Evolutionary conservation across 2,888 invertebrate species (phyloP), one percentile per base, ranked within the genome.

Genomic region (Lapara coniferarum): DNA sequence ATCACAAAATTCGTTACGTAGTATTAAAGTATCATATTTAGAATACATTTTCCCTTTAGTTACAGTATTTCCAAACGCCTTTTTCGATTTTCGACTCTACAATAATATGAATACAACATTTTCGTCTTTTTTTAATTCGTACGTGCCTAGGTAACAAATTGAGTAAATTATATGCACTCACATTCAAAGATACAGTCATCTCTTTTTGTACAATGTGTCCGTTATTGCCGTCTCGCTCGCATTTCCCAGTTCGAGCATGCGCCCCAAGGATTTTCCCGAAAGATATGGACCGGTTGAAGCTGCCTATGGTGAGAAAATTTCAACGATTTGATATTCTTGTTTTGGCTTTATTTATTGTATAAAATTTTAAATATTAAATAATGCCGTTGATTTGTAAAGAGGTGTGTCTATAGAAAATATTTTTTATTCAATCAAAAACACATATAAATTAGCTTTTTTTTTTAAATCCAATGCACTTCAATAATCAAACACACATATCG

Each of bases 161-260:
- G 83, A 86, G 82, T 82, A 79, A 83, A 88, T 90, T 88, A 85
- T 86, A 85, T 88, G 88, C 87, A 88, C 81, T 89, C 81, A 80
- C 79, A 55, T 84, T 85, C 77, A 73, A 74, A 73, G 75, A 66
- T 81, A 69, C 72, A 70, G 68, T 73, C 44, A 69, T 89, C 88
- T 81, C 83, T 73, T 70, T 91, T 82, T 69, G 70, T 67, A 77
- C 55, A 78, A 78, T 76, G 77, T 56, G 44, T 49, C 71, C 69
- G 69, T 70, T 83, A 71, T 78, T 72, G 72, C 77, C 71, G 58
- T 88, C 87, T 80, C 84, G n/a, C 76, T 89, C 83, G 37, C 73
- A 75, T 89, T 88, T 90, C 85, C 87, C 85, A 82, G 87, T 87
- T 85, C 82, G 81, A 91, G 90, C 90, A 71, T 91, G 93, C 93